Base-by-base conservation (phyloP, 2,113 vertebrate genomes). In the Mobula birostris region DNA sequence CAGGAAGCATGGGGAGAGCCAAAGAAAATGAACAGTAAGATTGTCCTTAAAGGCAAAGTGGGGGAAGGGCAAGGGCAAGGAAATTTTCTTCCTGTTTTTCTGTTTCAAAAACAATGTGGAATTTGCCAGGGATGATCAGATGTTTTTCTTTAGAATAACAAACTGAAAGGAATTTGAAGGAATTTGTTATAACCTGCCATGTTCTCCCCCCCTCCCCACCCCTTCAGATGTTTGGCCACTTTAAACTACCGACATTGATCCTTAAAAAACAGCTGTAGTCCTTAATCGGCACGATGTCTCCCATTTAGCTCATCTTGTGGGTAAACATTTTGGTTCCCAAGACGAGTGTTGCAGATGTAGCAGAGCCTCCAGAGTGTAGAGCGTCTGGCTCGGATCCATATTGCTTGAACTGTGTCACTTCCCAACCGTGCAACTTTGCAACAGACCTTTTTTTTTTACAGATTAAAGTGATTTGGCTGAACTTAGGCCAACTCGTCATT, bases 71-170 rank as follows among this genome's bases (percentile, higher is more conserved):
- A 72, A 15, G 91, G 91, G 91, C 48, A 17, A 93, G 91, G 91
- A 93, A 93, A 93, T 70, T 27, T 14, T 48, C 36, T 93, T 93
- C 91, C 91, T 93, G 91, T 93, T 93, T 93, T 93, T 93, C 91
- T 93, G 68, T 74, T 93, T 19, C 40, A 56, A 93, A 93, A 93
- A 68, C 40, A 74, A 72, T 93, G 74, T 92, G 7, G 8, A 74
- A 93, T 12, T 48, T 93, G 68, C 32, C 15, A 93, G 61, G 91
- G 12, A 56, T 32, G 61, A 90, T 90, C 61, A 66, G 63, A 68
- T 90, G 85, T 74, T 68, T 90, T 88, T 48, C 48, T 68, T 66
- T n/a, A 19, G 29, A 90, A 90, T 90, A 66, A 63, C 32, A 90
- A 90, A 88, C 6, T 32, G 12, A 66, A 88, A 88, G 14, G 5